Base-by-base conservation (phyloP, 1,140 invertebrate genomes). In the Laupala kohalensis region DNA sequence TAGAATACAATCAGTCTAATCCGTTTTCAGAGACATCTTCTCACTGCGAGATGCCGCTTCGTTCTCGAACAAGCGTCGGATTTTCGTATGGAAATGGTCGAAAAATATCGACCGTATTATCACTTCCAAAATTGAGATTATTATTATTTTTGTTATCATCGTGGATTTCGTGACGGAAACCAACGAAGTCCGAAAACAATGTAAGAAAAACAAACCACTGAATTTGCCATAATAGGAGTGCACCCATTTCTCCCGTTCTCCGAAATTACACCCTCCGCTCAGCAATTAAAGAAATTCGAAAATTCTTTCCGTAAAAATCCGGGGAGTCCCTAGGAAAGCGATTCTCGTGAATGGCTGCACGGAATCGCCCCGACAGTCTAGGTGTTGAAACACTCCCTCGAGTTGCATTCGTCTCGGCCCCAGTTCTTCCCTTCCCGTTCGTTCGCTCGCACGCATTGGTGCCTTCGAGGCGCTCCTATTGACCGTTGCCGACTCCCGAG, bases 341-440 rank as follows among this genome's bases (percentile, higher is more conserved):
- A 77, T 78, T 78, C 73, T 74, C 76, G 81, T 81, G 81, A 82
- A 82, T 83, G 81, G 81, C 81, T 83, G 81, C 81, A 80, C 80
- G 74, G 74, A 78, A 80, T 79, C 79, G 76, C 68, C 27, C 73
- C 75, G 75, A 72, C n/a, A 66, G 63, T 27, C 37, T 70, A 25
- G 26, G 53, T 68, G 13, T 29, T 29, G 29, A 68, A 68, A 68
- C 65, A 53, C 37, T 69, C 69, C 25, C 66, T 74, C 68, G 67
- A 66, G 72, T 70, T 74, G 53, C 63, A 71, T 70, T n/a, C n/a
- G 5, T 29, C 23, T n/a, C 13, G 26, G 9, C 19, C 27, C 15
- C n/a, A 23, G 23, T n/a, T 27, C 26, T 23, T 68, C 27, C 29
- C 23, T 29, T 29, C 67, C 19, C n/a, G 64, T 25, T 67, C n/a